Evolutionary conservation across 1,140 invertebrate genomes (phyloP).

Genomic region (Dufourea novaeangliae): DNA sequence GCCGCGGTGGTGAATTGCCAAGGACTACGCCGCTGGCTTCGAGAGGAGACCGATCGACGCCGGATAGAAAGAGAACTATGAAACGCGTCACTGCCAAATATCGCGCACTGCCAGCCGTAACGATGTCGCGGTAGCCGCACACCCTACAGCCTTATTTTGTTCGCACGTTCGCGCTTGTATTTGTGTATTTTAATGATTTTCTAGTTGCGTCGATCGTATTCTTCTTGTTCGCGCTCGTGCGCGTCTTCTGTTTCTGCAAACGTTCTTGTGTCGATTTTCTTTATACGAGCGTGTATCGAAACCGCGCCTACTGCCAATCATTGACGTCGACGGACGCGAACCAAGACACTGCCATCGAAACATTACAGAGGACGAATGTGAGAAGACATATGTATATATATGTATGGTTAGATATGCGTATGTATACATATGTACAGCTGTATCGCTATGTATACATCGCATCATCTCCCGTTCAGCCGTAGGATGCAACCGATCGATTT

Average conservation of each 20-base stretch:
- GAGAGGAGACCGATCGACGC: slow-evolving; percentile 11
- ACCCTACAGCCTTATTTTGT: slow-evolving; percentile 4
- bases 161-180: too few relatives aligned
- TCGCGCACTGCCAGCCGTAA: slow-evolving; percentile 62
- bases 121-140: background rate
- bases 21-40: background rate
- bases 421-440: slow-evolving; percentile 1
- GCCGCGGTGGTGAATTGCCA: background rate
- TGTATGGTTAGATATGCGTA: background rate
- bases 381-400: background rate
- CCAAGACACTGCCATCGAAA: slow-evolving; percentile 54
- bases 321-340: slow-evolving; percentile 31
- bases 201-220: slow-evolving; percentile 1
- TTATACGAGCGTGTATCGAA: background rate
- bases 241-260: background rate
- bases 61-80: background rate
- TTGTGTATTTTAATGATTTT: slow-evolving; percentile 14
- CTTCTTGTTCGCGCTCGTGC: background rate
- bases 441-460: background rate
- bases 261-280: background rate
- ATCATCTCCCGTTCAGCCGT: slow-evolving; percentile 7
- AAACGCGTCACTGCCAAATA: slow-evolving; percentile 71
- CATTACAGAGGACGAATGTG: slow-evolving; percentile 10
- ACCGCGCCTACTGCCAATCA: slow-evolving; percentile 53
- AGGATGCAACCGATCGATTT: slow-evolving; percentile 13